These are phyloP conservation scores for Heteronetta atricapilla DNA, from an alignment of 2,113 vertebrate genomes.

Conservation along the genomic window DNA sequence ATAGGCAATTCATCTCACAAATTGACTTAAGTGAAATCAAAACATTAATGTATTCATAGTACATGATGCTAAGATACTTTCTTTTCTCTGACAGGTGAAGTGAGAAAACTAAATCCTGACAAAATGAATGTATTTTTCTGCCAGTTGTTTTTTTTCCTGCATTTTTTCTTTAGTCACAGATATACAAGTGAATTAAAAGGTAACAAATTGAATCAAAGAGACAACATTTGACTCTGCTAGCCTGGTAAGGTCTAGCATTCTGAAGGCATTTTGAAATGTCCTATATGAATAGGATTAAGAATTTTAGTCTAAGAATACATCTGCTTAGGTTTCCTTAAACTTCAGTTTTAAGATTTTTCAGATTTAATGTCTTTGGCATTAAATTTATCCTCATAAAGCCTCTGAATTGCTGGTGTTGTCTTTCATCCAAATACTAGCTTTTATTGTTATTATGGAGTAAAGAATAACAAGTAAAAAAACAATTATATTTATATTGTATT, in stretches of 20 bases:
- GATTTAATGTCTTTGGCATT: not conserved
- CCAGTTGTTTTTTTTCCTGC: not conserved
- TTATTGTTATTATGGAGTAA: not conserved
- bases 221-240: not conserved
- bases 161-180: not conserved
- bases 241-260: not conserved
- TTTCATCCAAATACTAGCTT: not conserved
- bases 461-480: not conserved
- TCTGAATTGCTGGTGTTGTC: not conserved
- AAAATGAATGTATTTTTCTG: not conserved
- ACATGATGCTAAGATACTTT: not conserved
- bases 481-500: not conserved
- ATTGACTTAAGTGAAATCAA: not conserved
- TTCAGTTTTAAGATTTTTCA: no score
- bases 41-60: not conserved
- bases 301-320: not conserved
- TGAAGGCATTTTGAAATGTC: not conserved
- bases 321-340: not conserved
- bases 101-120: not conserved
- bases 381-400: not conserved
- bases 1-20: not conserved
- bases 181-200: not conserved
- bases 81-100: not conserved
- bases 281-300: not conserved
- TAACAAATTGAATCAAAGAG: not conserved